phyloP scores from a whole-genome alignment of 2,888 invertebrate species.

The Plebejus argus region DNA sequence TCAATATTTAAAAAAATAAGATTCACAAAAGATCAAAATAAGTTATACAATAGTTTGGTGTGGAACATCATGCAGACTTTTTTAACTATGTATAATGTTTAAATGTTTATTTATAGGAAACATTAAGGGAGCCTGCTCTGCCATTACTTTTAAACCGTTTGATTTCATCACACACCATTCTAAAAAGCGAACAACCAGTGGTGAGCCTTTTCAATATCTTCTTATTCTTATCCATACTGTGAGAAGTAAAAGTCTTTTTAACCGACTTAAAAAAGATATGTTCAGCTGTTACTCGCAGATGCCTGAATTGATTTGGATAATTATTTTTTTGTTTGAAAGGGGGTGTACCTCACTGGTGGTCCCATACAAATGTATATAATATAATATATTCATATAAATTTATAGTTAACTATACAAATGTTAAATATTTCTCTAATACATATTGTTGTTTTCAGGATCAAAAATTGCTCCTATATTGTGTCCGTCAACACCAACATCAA shows the following conservation, averaged over 20 bases:
- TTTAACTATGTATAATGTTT: too few species aligned
- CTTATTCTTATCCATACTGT: neutral
- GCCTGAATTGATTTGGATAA: too few species aligned
- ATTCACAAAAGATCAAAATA: neutral
- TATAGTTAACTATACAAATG: neutral
- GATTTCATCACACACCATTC: neutral
- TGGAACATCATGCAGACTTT: neutral
- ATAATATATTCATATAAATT: neutral
- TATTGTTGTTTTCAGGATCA: neutral
- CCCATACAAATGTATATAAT: too few species aligned
- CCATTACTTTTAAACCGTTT: too few species aligned
- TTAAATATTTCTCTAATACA: constrained; percentile 3
- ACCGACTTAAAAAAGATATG: neutral
- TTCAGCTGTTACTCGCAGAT: too few species aligned
- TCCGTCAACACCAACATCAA: neutral
- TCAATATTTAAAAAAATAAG: neutral
- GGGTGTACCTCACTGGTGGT: too few species aligned
- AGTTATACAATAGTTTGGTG: neutral
- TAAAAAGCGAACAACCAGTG: constrained; percentile 2
- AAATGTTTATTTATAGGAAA: neutral
- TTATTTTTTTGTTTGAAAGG: too few species aligned
- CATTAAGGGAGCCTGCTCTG: too few species aligned
- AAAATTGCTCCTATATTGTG: neutral
- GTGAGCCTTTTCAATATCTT: neutral
- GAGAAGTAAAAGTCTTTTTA: neutral